Percentiles rank a stretch among this genome's conserved stretches.
phyloP scores from a whole-genome alignment of 2,113 vertebrate genomes.

The Dinomys branickii region DNA sequence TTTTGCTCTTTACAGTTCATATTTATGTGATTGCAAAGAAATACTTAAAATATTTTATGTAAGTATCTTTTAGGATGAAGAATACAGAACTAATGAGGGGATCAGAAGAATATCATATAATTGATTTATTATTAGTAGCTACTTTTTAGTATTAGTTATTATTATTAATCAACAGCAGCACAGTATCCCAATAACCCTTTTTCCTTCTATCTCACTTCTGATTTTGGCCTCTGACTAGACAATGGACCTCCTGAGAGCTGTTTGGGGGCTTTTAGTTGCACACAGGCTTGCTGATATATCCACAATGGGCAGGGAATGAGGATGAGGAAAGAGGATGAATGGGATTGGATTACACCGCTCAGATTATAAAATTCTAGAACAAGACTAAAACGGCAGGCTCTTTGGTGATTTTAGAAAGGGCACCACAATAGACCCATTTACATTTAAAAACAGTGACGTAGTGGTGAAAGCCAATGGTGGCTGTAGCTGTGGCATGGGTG shows the following conservation, averaged over 20 bases:
- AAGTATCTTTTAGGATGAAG: conserved; percentile 10
- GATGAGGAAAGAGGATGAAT: background rate
- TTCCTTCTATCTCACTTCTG: background rate
- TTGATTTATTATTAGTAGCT: background rate
- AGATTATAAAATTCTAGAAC: background rate
- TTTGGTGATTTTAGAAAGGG: background rate
- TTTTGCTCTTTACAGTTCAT: background rate
- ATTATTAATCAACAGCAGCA: background rate
- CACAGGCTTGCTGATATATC: background rate
- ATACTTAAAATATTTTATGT: background rate
- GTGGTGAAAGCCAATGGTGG: background rate
- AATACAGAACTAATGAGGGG: background rate
- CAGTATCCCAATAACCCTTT: background rate
- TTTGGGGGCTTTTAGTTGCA: background rate
- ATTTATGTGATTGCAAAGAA: conserved; percentile 9
- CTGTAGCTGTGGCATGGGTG: background rate
- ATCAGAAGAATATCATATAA: background rate
- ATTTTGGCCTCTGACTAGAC: background rate
- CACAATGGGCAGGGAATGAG: background rate
- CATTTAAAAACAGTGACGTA: background rate
- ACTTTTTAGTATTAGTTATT: no score
- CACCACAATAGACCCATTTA: background rate
- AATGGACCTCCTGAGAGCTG: background rate
- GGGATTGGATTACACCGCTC: background rate
- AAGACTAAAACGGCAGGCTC: background rate